Percentiles rank a stretch among this genome's conserved stretches.
Conservation (phyloP, 2,113 vertebrate genomes). For the Arvicanthis niloticus region DNA sequence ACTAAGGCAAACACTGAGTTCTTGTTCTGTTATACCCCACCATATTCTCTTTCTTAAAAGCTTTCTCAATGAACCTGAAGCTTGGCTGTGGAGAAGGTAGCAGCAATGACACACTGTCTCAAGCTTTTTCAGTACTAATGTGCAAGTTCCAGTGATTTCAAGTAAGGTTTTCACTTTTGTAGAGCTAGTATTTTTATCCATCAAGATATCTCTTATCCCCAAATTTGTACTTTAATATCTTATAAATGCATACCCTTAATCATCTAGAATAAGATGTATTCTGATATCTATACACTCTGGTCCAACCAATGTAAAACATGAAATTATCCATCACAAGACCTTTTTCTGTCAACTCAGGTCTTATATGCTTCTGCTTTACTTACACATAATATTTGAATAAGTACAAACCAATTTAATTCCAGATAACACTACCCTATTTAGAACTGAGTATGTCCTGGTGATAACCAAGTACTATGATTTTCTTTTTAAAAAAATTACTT, state of each 20-base stretch:
- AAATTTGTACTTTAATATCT: not conserved
- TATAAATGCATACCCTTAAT: not conserved
- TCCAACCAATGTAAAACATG: not conserved
- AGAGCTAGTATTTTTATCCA: not conserved
- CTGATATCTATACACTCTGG: not conserved
- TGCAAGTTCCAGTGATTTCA: not conserved
- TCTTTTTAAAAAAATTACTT: not conserved
- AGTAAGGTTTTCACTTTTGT: not conserved
- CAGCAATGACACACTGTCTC: not conserved
- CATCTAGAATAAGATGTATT: not conserved
- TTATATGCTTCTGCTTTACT: not conserved
- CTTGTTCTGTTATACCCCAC: not conserved
- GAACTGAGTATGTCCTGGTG: not conserved
- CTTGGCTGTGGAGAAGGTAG: not conserved
- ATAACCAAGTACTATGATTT: not conserved
- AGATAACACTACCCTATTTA: not conserved
- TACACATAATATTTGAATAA: not conserved
- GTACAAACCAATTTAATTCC: not conserved
- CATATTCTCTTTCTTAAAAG: not conserved
- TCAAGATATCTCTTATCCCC: rapidly evolving
- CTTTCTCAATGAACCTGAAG: not conserved
- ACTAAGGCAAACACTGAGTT: not conserved
- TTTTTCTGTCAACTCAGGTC: not conserved
- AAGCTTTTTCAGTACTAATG: no score
- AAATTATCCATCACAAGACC: not conserved